phyloP scores from a whole-genome alignment of 2,888 invertebrate genomes.

The Sceliomorpha sp. region DNA sequence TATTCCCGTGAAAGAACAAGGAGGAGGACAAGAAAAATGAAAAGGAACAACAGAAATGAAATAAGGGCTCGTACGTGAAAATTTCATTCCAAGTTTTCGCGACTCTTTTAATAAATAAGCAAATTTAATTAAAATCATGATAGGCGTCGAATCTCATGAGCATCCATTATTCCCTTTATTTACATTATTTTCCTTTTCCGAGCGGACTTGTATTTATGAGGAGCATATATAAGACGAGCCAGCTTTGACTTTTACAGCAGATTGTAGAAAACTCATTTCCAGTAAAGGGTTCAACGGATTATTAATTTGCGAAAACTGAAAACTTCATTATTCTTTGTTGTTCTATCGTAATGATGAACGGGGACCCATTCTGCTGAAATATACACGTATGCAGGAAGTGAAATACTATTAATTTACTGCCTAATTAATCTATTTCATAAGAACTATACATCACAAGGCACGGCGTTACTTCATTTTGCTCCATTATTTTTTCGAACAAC shows the following conservation, averaged over 20 bases:
- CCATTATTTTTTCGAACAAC: too few relatives aligned
- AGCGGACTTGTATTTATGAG: constrained; percentile 24
- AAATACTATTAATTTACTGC: too few relatives aligned
- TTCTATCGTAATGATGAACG: constrained; percentile 13
- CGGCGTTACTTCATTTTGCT: too few relatives aligned
- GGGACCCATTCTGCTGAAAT: not conserved
- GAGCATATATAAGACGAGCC: constrained; percentile 22
- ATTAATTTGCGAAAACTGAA: constrained; percentile 22
- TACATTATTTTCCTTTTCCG: constrained; percentile 6
- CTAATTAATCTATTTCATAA: too few relatives aligned
- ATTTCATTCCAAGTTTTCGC: constrained; percentile 4
- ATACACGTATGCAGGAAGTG: too few relatives aligned
- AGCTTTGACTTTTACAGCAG: constrained; percentile 17
- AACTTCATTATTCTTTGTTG: constrained; percentile 16
- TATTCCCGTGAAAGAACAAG: not conserved
- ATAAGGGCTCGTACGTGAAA: constrained; percentile 1
- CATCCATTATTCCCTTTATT: constrained; percentile 7
- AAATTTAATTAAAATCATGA: constrained; percentile 8
- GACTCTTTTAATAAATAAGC: constrained; percentile 7
- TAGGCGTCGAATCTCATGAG: constrained; percentile 8
- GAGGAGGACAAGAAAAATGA: not conserved
- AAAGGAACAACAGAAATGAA: not conserved
- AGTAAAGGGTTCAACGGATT: constrained; percentile 14
- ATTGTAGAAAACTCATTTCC: constrained; percentile 29
- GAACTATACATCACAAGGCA: too few relatives aligned